Conservation (phyloP, 2,797 vertebrate species). For the Circus cinereus region DNA sequence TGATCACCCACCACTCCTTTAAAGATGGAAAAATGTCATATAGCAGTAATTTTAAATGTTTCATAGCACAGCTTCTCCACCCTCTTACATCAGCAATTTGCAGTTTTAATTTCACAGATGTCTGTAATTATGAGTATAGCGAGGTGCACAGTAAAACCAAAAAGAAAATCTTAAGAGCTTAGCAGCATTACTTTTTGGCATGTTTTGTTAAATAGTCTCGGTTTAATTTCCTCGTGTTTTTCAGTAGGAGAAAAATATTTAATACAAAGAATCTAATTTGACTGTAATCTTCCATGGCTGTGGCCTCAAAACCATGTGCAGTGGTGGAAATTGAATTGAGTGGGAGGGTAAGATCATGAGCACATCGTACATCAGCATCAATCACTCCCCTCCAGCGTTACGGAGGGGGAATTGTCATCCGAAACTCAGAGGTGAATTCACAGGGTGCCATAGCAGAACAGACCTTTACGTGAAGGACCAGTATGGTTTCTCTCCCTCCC, state of each 20-base stretch:
- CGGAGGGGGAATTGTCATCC: not conserved
- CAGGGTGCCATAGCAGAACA: not conserved
- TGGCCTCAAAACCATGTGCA: not conserved
- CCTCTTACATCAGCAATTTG: not conserved
- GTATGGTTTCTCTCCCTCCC: not conserved
- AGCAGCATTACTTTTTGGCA: not conserved
- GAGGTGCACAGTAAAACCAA: not conserved
- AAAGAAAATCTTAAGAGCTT: not conserved
- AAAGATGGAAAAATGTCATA: not conserved
- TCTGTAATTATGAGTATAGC: not conserved
- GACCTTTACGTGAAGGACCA: not conserved
- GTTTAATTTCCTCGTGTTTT: not conserved
- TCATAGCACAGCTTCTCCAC: not conserved
- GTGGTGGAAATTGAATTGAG: not conserved
- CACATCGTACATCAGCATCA: not conserved
- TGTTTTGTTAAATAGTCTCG: not conserved
- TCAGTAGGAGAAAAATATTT: not conserved
- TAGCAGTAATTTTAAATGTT: not conserved
- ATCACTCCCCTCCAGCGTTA: accelerated
- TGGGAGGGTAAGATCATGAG: not conserved
- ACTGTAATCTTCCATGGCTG: not conserved
- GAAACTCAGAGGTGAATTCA: not conserved
- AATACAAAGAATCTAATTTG: not conserved
- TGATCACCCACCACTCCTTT: not conserved
- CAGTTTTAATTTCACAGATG: not conserved